These are phyloP conservation scores for Sardinella longiceps DNA, from an alignment of 2,797 vertebrate genomes.

Conservation along the genomic window DNA sequence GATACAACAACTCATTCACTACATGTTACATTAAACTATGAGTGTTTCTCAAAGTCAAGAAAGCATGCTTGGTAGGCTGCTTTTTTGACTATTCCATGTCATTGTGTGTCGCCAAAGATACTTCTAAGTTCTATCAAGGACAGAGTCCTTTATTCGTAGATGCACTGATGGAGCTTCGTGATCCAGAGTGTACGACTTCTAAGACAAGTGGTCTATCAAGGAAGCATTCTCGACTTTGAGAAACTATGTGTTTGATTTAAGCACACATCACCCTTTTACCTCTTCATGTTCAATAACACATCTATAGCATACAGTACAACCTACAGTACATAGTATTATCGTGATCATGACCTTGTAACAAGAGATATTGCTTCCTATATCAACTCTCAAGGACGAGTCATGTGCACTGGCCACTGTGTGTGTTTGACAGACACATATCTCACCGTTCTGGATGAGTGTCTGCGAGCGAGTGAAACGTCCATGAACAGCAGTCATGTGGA, in stretches of 20 bases:
- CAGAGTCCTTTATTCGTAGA: too few relatives aligned
- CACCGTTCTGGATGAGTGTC: conserved; percentile 96
- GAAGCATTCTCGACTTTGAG: too few relatives aligned
- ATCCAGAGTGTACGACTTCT: too few relatives aligned
- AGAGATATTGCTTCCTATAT: neutral
- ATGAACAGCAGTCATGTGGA: conserved; percentile 96
- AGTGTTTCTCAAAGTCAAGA: too few relatives aligned
- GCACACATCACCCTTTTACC: rapidly evolving
- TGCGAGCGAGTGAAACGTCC: conserved; percentile 95
- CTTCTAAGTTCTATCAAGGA: too few relatives aligned
- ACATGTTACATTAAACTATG: neutral
- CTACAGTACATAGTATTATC: neutral
- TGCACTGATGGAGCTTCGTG: too few relatives aligned
- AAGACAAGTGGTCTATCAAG: too few relatives aligned
- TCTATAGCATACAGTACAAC: neutral
- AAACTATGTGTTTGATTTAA: neutral
- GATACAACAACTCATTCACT: neutral
- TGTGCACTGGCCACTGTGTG: neutral
- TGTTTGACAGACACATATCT: conserved; percentile 49
- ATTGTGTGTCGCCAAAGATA: too few relatives aligned
- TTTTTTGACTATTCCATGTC: too few relatives aligned
- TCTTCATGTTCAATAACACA: conserved; percentile 7
- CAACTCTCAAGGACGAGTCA: neutral
- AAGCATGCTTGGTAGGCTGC: too few relatives aligned
- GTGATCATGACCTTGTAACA: neutral